A percentile compares a stretch with the other conserved stretches of the same genome.
Evolutionary conservation across 1,140 invertebrate genomes (phyloP).

Genomic region (Pissodes strobi): DNA sequence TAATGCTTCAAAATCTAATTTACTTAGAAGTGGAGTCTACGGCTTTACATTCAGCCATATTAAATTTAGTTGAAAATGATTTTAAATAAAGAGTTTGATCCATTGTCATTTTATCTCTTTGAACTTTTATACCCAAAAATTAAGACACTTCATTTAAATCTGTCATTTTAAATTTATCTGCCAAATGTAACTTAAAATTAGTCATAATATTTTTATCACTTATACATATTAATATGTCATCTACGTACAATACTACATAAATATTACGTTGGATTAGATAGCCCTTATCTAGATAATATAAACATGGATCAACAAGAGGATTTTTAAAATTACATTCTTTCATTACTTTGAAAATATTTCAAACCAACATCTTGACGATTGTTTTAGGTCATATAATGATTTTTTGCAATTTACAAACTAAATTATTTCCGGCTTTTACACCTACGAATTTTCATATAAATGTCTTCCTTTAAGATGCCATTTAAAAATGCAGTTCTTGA

Average conservation of each 20-base stretch:
- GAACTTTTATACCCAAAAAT: conserved; percentile 42
- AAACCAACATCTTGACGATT: not conserved
- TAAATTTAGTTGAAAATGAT: not conserved
- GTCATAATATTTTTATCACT: too few species aligned
- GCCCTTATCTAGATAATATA: not conserved
- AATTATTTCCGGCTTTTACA: not conserved
- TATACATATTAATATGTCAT: too few species aligned
- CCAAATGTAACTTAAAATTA: conserved; percentile 23
- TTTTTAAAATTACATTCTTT: not conserved
- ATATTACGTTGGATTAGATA: not conserved
- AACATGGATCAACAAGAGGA: not conserved
- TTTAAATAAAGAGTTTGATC: too few species aligned
- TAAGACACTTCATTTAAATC: conserved; percentile 22
- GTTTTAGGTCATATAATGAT: not conserved
- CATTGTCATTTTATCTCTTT: conserved; percentile 27
- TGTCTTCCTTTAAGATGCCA: conserved; percentile 2
- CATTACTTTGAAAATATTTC: not conserved
- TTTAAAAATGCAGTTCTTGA: conserved; percentile 1
- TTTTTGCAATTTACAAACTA: not conserved
- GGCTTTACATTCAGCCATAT: not conserved
- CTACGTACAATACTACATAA: too few species aligned
- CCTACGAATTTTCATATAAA: conserved; percentile 16
- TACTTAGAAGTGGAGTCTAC: not conserved
- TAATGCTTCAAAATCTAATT: too few species aligned
- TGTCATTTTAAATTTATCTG: conserved; percentile 5